A percentile compares a stretch with the other conserved stretches of the same genome.
phyloP scores from a whole-genome alignment of 2,888 invertebrate genomes.

The Hartigia nigra region DNA sequence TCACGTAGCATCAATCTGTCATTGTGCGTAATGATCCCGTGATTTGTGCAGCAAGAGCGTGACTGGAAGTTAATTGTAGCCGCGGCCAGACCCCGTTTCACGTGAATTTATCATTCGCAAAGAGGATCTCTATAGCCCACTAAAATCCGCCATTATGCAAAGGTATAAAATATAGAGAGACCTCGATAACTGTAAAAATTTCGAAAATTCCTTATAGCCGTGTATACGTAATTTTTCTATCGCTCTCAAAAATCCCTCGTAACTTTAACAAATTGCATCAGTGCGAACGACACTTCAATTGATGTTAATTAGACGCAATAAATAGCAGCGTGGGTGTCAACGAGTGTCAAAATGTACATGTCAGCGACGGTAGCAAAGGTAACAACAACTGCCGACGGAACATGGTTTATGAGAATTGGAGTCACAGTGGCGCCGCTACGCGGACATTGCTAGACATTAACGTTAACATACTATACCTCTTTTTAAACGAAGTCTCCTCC shows the following conservation, averaged over 20 bases:
- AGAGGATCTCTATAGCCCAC: background rate
- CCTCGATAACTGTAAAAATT: background rate
- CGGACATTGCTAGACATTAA: background rate
- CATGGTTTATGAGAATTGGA: background rate
- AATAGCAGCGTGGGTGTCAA: background rate
- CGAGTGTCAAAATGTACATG: background rate
- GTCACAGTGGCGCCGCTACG: background rate
- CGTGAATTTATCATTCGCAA: background rate
- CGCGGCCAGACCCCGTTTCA: background rate
- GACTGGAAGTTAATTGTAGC: constrained; percentile 6
- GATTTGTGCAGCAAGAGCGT: background rate
- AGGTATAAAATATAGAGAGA: too few species aligned
- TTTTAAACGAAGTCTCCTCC: background rate
- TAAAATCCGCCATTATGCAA: background rate
- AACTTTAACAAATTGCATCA: background rate
- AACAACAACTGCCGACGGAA: background rate
- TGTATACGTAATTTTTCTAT: background rate
- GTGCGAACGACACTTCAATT: background rate
- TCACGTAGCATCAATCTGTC: constrained; percentile 2
- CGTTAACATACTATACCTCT: background rate
- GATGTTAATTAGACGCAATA: background rate
- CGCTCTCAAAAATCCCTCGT: background rate
- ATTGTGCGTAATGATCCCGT: background rate
- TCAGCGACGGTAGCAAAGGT: background rate
- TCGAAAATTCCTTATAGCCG: background rate